Percentiles rank a stretch among this genome's conserved stretches.
phyloP scores from a whole-genome alignment of 2,113 vertebrate species.

The Aptenodytes patagonicus region DNA sequence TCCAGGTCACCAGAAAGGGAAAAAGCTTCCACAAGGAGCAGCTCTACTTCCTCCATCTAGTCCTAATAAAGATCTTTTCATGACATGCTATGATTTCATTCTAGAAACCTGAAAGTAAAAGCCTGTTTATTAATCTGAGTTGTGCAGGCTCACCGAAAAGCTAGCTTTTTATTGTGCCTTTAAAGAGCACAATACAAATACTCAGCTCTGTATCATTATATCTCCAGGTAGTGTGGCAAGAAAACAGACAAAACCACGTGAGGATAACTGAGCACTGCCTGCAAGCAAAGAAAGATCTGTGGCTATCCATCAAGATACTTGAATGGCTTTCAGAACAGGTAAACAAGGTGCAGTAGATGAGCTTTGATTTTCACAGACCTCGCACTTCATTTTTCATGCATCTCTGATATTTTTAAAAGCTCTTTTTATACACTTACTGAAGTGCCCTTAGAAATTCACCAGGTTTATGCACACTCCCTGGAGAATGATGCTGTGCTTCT shows the following conservation, averaged over 20 bases:
- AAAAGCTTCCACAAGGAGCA: background rate
- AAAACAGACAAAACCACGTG: background rate
- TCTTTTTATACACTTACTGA: background rate
- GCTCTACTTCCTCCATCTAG: background rate
- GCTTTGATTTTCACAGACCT: background rate
- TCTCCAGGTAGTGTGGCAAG: background rate
- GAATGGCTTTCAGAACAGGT: background rate
- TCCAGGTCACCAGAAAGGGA: background rate
- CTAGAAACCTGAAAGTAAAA: constrained; percentile 4
- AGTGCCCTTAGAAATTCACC: constrained; percentile 21
- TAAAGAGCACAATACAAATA: constrained; percentile 28
- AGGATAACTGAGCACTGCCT: background rate
- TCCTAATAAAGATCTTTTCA: background rate
- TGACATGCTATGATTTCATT: background rate
- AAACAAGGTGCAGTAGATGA: background rate
- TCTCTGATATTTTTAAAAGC: constrained; percentile 26
- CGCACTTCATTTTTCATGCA: background rate
- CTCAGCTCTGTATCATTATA: background rate
- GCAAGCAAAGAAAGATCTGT: background rate
- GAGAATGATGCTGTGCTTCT: background rate
- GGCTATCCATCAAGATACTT: background rate
- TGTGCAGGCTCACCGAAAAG: background rate
- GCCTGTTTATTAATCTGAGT: background rate
- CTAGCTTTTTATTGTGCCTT: background rate
- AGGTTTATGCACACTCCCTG: background rate